Percentiles rank a stretch among this genome's conserved stretches.
These are phyloP conservation scores for Dolichomitus sp. DNA, from an alignment of 2,888 invertebrate species.

Conservation along the genomic window DNA sequence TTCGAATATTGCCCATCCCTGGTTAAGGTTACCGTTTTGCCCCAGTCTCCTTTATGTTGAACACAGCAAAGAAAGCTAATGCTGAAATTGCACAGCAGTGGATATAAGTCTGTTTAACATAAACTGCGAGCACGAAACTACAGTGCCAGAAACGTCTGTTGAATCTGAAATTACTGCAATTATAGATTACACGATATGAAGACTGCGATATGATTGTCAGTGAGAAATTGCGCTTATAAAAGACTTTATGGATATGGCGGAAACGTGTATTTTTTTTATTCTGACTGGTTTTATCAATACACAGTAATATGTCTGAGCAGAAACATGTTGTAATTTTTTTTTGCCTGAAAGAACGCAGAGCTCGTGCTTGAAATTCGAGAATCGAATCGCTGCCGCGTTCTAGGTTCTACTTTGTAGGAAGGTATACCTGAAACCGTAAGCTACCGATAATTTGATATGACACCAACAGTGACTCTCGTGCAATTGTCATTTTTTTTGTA, in stretches of 20 bases:
- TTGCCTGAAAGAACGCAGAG: slow-evolving; percentile 77
- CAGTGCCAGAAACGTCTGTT: background rate
- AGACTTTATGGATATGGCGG: background rate
- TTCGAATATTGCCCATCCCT: too few species aligned
- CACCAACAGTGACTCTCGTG: slow-evolving; percentile 74
- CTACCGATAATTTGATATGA: slow-evolving; percentile 82
- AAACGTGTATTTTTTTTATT: background rate
- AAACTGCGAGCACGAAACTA: background rate
- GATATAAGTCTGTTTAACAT: slow-evolving; percentile 19
- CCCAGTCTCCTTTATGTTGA: background rate
- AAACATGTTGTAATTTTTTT: slow-evolving; percentile 55
- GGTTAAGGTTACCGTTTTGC: background rate
- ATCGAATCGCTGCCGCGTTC: slow-evolving; percentile 61
- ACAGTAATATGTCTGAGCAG: background rate
- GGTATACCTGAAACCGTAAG: slow-evolving; percentile 79
- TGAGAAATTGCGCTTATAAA: background rate
- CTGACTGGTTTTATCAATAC: background rate
- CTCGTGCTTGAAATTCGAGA: slow-evolving; percentile 80
- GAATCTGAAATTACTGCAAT: slow-evolving; percentile 17
- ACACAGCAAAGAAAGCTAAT: slow-evolving; percentile 9
- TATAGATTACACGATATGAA: background rate
- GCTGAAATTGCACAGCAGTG: slow-evolving; percentile 8
- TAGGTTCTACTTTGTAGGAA: slow-evolving; percentile 53
- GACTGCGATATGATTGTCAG: background rate
- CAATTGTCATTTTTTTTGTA: slow-evolving; percentile 64